These are phyloP conservation scores for Paramormyrops kingsleyae DNA, from an alignment of 2,113 vertebrate species.

Conservation along the genomic window DNA sequence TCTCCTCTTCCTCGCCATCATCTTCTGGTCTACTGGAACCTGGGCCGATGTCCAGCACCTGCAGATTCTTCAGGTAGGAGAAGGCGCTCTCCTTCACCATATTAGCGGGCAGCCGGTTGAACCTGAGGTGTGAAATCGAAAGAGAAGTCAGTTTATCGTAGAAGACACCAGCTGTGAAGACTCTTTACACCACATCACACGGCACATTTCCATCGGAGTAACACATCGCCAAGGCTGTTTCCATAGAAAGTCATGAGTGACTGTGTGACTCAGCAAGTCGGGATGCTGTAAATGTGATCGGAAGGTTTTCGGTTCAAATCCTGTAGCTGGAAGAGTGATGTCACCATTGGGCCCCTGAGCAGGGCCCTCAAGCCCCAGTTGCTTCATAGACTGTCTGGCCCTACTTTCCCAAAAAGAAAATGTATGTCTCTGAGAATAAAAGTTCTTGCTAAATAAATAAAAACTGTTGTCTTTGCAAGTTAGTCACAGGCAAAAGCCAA, in stretches of 20 bases:
- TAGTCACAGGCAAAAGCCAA: neutral
- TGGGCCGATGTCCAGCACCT: conserved; percentile 79
- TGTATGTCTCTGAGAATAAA: neutral
- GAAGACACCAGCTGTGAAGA: neutral
- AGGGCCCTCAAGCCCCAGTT: neutral
- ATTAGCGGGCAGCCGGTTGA: conserved; percentile 77
- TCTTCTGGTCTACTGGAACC: conserved; percentile 32
- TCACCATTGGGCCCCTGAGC: neutral
- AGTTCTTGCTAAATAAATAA: neutral
- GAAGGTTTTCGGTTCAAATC: neutral
- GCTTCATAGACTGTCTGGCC: neutral
- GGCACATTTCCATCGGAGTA: neutral
- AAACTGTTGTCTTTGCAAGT: neutral
- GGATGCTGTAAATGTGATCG: neutral
- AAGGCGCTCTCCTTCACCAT: conserved; percentile 78
- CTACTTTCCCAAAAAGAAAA: neutral
- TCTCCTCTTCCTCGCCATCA: conserved; percentile 16
- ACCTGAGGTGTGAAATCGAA: conserved; percentile 53
- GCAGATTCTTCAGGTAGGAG: conserved; percentile 74
- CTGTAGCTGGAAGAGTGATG: neutral
- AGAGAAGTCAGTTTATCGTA: neutral
- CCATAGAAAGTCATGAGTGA: neutral
- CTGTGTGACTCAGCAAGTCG: neutral
- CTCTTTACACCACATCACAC: neutral
- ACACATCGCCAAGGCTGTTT: neutral